Evolutionary conservation across 2,888 invertebrate species (phyloP).

Genomic region (Tineola bisselliella): DNA sequence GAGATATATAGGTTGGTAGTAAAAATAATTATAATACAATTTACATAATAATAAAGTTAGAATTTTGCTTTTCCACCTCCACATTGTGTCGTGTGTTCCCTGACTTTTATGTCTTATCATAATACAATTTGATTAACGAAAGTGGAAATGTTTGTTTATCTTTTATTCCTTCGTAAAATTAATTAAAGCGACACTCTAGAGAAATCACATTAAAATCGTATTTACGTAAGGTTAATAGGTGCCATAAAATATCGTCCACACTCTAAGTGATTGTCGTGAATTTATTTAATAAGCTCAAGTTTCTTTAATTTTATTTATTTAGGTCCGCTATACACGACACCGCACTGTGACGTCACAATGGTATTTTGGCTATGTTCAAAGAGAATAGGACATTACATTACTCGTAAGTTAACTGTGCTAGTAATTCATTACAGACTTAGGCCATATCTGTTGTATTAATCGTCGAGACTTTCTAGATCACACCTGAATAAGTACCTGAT

Average conservation of each 20-base stretch:
- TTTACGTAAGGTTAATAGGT: slow-evolving; percentile 17
- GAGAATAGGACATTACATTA: too few species aligned
- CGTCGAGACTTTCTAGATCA: too few species aligned
- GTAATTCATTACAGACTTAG: too few species aligned
- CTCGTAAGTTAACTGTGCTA: too few species aligned
- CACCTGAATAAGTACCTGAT: too few species aligned
- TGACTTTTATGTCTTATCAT: not conserved
- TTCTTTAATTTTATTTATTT: not conserved
- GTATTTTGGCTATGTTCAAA: too few species aligned
- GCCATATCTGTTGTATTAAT: too few species aligned
- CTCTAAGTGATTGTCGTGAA: slow-evolving; percentile 62
- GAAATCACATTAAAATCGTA: slow-evolving; percentile 65
- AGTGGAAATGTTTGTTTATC: slow-evolving; percentile 10
- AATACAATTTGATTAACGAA: slow-evolving; percentile 8
- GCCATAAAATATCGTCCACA: slow-evolving; percentile 42
- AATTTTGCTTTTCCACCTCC: not conserved
- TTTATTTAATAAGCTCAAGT: slow-evolving; percentile 39
- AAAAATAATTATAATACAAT: too few species aligned
- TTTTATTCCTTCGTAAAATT: slow-evolving; percentile 11
- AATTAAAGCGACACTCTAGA: slow-evolving; percentile 41
- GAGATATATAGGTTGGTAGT: too few species aligned
- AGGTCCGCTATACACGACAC: too few species aligned
- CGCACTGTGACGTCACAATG: too few species aligned
- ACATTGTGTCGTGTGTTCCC: not conserved
- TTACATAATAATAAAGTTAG: not conserved